phyloP scores from a whole-genome alignment of 2,797 vertebrate genomes.

The Melanogrammus aeglefinus region DNA sequence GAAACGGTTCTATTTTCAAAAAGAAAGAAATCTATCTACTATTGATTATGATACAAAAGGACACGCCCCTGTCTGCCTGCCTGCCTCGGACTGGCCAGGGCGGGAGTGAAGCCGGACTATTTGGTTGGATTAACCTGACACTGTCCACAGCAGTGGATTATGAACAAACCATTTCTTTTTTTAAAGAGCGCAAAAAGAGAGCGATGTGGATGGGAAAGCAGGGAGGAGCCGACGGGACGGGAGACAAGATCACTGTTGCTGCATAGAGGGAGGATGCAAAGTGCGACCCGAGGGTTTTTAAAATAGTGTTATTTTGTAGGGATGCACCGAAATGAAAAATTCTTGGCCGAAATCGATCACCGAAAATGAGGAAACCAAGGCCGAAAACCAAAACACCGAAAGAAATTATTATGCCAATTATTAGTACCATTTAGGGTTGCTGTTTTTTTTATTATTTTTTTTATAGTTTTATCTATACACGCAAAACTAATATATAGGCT shows the following conservation, averaged over 20 bases:
- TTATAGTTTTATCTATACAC: no score
- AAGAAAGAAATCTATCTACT: not conserved
- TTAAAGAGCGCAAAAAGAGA: not conserved
- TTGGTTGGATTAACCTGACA: slow-evolving; percentile 7
- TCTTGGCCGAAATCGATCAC: no score
- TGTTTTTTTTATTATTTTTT: no score
- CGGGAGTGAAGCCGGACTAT: slow-evolving; percentile 16
- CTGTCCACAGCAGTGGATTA: not conserved
- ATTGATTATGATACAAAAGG: not conserved
- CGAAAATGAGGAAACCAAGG: no score
- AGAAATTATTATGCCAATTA: no score
- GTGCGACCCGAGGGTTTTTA: not conserved
- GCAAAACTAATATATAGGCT: no score
- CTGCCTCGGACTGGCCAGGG: slow-evolving; percentile 19
- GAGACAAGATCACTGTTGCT: not conserved
- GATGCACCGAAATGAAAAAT: no score
- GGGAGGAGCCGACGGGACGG: not conserved
- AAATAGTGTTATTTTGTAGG: not conserved
- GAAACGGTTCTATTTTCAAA: slow-evolving; percentile 33
- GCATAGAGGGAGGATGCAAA: slow-evolving; percentile 8
- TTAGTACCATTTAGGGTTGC: no score
- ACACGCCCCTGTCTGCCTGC: slow-evolving; percentile 4
- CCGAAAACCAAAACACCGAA: no score
- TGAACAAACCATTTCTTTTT: not conserved
- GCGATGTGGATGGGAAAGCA: not conserved